Evolutionary conservation across 1,140 invertebrate species (phyloP), one percentile per base, ranked within the genome.

Genomic region (Chironomus tepperi): DNA sequence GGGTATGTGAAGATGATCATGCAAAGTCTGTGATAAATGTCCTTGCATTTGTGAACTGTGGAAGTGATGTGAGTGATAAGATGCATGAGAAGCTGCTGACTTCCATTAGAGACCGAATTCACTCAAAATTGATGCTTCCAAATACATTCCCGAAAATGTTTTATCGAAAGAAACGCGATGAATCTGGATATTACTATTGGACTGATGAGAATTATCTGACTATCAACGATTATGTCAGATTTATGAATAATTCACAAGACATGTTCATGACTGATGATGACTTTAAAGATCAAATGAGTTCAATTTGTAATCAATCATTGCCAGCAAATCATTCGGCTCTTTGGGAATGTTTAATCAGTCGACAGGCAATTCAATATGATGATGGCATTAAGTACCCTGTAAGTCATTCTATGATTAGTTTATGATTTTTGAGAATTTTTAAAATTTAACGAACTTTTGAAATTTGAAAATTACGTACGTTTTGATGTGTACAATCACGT

Each of bases 101-200:
- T 12, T 73, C 77, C 8, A 77, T 76, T 18, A 76, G 81, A 10
- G 74, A 76, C 0, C 76, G 76, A 15, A 19, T 81, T 8, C 73
- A 80, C 3, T 76, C 77, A 42, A 64, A 78, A 15, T 77, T 79
- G 7, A 75, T 82, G 7, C 12, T 78, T 3, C 74, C 74, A 0
- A 75, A 77, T 15, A 42, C 75, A 0, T 78, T 77, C 42, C 79
- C 79, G 3, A 83, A 82, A 43, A 67, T 83, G 12, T 74, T 78
- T 12, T 79, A 77, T 75, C 74, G 74, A 6, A 75, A 79, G 57
- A 76, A 74, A 7, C 77, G 77, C n/a, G 16, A 18, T 10, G 79
- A 77, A 2, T 78, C 76, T 16, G 82, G 82, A 7, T 83, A 83
- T 67, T 80, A 77, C 16, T 83, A 77, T 75, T 83, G 82, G 82